These are phyloP conservation scores for Conomelus anceps DNA, from an alignment of 2,888 invertebrate species.

Conservation along the genomic window DNA sequence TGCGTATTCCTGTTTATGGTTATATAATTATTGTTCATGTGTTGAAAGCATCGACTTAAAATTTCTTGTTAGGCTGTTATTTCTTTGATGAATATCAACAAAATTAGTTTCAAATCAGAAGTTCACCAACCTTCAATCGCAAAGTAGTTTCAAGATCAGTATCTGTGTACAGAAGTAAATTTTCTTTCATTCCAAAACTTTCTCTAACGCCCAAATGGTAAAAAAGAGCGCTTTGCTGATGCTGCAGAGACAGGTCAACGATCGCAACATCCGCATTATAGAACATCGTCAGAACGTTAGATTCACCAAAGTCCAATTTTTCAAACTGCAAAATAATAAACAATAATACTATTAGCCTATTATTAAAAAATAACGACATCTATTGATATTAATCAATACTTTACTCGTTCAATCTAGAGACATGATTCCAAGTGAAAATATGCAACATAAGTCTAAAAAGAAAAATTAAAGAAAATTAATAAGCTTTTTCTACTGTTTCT, in stretches of 20 bases:
- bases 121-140: conserved; percentile 66
- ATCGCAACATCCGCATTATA: conserved; percentile 98
- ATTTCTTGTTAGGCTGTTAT: too few species aligned
- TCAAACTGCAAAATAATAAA: conserved; percentile 68
- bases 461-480: too few species aligned
- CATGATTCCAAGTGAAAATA: too few species aligned
- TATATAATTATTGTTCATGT: too few species aligned
- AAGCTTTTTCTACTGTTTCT: too few species aligned
- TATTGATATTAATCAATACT: too few species aligned
- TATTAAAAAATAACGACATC: conserved; percentile 11
- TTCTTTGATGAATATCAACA: too few species aligned
- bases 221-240: conserved; percentile 88
- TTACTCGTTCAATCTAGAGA: too few species aligned
- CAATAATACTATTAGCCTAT: conserved; percentile 1
- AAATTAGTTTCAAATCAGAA: background rate
- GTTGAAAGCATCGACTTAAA: too few species aligned
- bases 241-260: conserved; percentile 84
- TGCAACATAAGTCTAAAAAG: too few species aligned
- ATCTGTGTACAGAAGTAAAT: conserved; percentile 84
- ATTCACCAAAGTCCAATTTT: conserved; percentile 95
- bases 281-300: conserved; percentile 87
- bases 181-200: conserved; percentile 95
- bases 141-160: conserved; percentile 79
- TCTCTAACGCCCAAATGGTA: conserved; percentile 97
- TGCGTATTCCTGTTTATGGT: too few species aligned